Base-by-base conservation (phyloP, 2,888 invertebrate genomes). In the Pterostichus niger region DNA sequence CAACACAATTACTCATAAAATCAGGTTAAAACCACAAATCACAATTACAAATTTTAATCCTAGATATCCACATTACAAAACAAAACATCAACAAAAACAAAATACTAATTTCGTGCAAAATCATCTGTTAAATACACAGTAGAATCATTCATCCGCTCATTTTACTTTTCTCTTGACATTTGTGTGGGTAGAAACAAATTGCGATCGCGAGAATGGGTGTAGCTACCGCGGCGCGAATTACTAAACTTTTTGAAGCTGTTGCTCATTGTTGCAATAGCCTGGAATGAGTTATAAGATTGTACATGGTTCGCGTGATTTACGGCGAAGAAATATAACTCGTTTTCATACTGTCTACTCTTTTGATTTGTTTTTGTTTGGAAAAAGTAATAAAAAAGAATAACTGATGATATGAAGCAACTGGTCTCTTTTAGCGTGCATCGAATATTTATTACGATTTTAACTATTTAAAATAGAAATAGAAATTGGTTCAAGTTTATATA, bases 41-140 rank as follows among this genome's bases (percentile, higher is more conserved):
- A 44, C 68, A 71, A 68, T 68, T 71, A 71, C 44, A 44, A 35
- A 17, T 71, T 44, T 71, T 71, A 71, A 71, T 71, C 68, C 68
- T 44, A 71, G 44, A 15, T 56, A 56, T 40, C 10, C 17, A 11
- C 44, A 71, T 71, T 71, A 71, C 44, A 71, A 59, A 61, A 61
- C 61, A 49, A 49, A 49, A 49, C 13, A n/a, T 10, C 6, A 56
- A 56, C 56, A 61, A 61, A 59, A 61, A 61, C 61, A 68, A 68
- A 71, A 71, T 44, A 46, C 44, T 71, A 71, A 71, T 71, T 71
- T 17, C 44, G 44, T 44, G 68, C 44, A 71, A 13, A 71, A 71
- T 71, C 68, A 71, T 71, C 68, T 44, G 68, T 71, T 71, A 71
- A 15, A 44, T 71, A 71, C 17, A 44, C 44, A 15, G 17, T 40